These are phyloP conservation scores for Smittia aterrima DNA, from an alignment of 2,888 invertebrate species.

Conservation along the genomic window DNA sequence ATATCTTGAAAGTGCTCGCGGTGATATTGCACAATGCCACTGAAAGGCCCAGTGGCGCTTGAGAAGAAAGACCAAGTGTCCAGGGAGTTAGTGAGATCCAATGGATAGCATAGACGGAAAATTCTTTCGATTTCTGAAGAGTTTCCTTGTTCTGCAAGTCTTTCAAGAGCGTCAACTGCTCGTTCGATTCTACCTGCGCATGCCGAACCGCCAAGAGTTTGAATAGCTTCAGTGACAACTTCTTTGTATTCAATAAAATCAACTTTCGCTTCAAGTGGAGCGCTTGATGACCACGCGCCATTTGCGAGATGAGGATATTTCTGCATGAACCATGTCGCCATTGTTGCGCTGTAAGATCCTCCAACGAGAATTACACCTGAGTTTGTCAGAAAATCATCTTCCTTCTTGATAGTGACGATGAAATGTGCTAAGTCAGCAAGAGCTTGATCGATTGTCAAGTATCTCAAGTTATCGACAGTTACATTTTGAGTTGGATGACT, in stretches of 20 bases:
- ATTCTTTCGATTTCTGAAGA: background rate
- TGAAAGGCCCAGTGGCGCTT: slow-evolving; percentile 48
- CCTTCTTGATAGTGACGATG: slow-evolving; percentile 56
- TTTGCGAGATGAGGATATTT: slow-evolving; percentile 62
- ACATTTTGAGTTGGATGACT: slow-evolving; percentile 64
- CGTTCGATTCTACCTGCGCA: slow-evolving; percentile 50
- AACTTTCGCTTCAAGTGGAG: slow-evolving; percentile 62
- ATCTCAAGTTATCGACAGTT: slow-evolving; percentile 59
- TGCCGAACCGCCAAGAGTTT: slow-evolving; percentile 47
- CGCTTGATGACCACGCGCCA: slow-evolving; percentile 65
- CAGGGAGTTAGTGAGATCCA: slow-evolving; percentile 48
- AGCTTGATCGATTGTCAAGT: slow-evolving; percentile 64
- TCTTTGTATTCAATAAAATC: slow-evolving; percentile 57
- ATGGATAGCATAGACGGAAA: slow-evolving; percentile 47
- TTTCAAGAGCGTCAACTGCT: slow-evolving; percentile 45
- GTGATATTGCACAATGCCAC: slow-evolving; percentile 49
- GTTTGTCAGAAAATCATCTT: slow-evolving; percentile 47
- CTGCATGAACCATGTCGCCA: slow-evolving; percentile 66
- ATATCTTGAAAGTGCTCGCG: slow-evolving; percentile 44
- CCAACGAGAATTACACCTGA: slow-evolving; percentile 58
- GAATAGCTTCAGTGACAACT: slow-evolving; percentile 50
- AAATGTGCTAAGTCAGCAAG: slow-evolving; percentile 67
- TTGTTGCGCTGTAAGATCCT: slow-evolving; percentile 66
- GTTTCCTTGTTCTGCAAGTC: background rate
- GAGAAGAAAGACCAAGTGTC: slow-evolving; percentile 51